Conservation (phyloP, 2,888 invertebrate genomes). For the Hirtodrosophila histrioides region DNA sequence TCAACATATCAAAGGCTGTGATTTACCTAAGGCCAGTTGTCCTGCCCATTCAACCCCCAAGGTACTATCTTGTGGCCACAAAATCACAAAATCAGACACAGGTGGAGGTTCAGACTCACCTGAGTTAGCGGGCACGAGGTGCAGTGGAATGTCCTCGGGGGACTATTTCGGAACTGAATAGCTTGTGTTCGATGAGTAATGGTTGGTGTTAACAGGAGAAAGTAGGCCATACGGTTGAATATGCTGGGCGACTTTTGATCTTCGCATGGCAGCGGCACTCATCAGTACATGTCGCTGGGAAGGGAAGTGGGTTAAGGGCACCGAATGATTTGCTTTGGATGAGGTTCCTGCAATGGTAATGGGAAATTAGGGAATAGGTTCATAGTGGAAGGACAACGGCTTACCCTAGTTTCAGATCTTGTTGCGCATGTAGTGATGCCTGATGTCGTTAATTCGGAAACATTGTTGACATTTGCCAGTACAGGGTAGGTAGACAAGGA, state of each 20-base stretch:
- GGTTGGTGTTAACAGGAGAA: neutral
- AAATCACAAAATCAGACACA: conserved; percentile 3
- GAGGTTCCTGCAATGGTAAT: too few relatives aligned
- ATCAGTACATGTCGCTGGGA: too few relatives aligned
- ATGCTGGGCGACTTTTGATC: conserved; percentile 67
- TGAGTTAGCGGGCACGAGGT: conserved; percentile 91
- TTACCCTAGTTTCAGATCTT: too few relatives aligned
- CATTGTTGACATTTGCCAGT: conserved; percentile 86
- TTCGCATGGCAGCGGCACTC: too few relatives aligned
- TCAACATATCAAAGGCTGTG: conserved; percentile 73
- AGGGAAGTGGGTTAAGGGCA: too few relatives aligned
- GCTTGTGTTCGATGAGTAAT: conserved; percentile 28
- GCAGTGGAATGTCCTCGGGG: conserved; percentile 89
- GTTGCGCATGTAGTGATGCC: too few relatives aligned
- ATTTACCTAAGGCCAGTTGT: conserved; percentile 54
- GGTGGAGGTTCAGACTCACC: conserved; percentile 82
- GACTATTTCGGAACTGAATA: conserved; percentile 83
- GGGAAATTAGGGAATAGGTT: too few relatives aligned
- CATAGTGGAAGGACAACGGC: too few relatives aligned
- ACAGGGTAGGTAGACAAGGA: conserved; percentile 85
- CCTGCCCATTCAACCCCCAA: conserved; percentile 42
- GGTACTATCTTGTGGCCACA: conserved; percentile 37
- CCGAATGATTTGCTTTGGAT: too few relatives aligned
- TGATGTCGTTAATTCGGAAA: too few relatives aligned
- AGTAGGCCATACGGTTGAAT: conserved; percentile 79